A percentile compares a stretch with the other conserved stretches of the same genome.
These are phyloP conservation scores for Melanophora roralis DNA, from an alignment of 2,888 invertebrate genomes.

Conservation along the genomic window DNA sequence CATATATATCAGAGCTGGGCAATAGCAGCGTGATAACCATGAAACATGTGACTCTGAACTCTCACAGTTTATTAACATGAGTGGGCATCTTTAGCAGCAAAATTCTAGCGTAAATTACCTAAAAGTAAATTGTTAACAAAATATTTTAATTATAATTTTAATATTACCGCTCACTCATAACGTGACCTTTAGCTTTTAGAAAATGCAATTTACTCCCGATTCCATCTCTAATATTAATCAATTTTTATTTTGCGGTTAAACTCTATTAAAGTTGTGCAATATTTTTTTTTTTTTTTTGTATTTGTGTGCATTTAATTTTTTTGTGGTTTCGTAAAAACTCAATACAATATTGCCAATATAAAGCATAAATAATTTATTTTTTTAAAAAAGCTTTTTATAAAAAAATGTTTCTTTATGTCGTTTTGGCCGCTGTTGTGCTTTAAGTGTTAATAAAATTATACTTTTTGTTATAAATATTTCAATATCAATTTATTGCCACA, in stretches of 20 bases:
- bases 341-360: no score
- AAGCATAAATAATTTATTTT: neutral
- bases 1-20: no score
- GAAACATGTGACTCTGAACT: no score
- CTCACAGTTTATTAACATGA: no score
- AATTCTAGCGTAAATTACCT: no score
- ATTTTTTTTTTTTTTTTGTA: neutral
- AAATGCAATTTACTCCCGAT: no score
- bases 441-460: constrained; percentile 50
- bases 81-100: no score
- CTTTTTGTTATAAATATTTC: neutral
- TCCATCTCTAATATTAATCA: constrained; percentile 1
- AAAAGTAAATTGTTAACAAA: no score
- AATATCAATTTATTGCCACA: neutral
- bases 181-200: no score
- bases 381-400: constrained; percentile 23
- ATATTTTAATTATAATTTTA: no score
- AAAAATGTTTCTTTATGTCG: neutral
- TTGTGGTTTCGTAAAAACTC: constrained; percentile 8
- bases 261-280: constrained; percentile 6
- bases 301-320: constrained; percentile 16
- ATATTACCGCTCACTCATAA: no score
- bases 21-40: no score
- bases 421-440: neutral
- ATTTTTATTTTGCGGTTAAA: constrained; percentile 36